A percentile compares a stretch with the other conserved stretches of the same genome.
Conservation (phyloP, 2,797 vertebrate species). For the Anguilla obscura region DNA sequence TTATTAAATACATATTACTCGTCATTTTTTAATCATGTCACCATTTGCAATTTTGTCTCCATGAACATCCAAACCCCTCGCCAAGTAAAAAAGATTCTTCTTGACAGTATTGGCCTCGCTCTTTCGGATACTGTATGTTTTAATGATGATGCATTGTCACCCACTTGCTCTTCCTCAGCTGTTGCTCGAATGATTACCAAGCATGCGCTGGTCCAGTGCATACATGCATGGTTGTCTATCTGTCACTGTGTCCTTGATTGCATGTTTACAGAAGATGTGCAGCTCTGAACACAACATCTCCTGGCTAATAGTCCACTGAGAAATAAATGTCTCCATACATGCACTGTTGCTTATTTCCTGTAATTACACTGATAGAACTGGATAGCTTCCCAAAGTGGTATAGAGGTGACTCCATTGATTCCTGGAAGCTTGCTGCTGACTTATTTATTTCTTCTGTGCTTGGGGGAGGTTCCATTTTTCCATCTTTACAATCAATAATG, state of each 20-base stretch:
- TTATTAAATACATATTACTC: background rate
- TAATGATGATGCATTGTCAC: background rate
- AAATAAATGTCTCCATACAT: background rate
- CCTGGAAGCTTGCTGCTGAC: background rate
- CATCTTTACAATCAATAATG: background rate
- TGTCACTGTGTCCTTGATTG: constrained; percentile 1
- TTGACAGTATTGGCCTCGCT: background rate
- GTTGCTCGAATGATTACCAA: background rate
- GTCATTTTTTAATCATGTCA: background rate
- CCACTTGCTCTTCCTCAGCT: too few relatives aligned
- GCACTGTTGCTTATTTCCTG: background rate
- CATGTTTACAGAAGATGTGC: constrained; percentile 1
- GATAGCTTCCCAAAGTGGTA: background rate
- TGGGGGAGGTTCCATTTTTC: background rate
- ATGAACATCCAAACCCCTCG: constrained; percentile 31
- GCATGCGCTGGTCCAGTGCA: background rate
- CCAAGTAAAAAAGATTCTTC: background rate
- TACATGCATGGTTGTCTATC: background rate
- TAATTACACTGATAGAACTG: background rate
- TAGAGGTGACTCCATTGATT: constrained; percentile 7
- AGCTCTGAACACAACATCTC: background rate
- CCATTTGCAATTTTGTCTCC: constrained; percentile 41
- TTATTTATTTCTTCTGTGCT: background rate
- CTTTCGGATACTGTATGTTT: background rate
- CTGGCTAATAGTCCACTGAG: background rate